Evolutionary conservation across 1,140 invertebrate genomes (phyloP).

Genomic region (Micrasema longulum): DNA sequence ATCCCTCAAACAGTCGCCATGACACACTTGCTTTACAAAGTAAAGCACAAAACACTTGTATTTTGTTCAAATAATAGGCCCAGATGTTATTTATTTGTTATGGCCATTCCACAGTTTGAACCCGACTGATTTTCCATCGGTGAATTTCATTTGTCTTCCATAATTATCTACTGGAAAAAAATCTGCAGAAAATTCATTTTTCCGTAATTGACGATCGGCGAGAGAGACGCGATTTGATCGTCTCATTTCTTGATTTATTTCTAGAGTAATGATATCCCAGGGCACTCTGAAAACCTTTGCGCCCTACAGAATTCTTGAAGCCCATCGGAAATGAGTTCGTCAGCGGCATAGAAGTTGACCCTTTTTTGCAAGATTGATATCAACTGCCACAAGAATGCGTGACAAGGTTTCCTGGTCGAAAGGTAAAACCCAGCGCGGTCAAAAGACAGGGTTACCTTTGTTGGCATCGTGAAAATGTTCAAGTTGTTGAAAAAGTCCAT

Average conservation of each 20-base stretch:
- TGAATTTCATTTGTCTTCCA: background rate
- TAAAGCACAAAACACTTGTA: constrained; percentile 8
- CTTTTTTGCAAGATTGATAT: constrained; percentile 41
- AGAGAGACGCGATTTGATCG: background rate
- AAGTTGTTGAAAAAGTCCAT: constrained; percentile 38
- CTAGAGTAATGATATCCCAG: background rate
- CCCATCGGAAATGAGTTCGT: constrained; percentile 35
- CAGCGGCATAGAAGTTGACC: constrained; percentile 2
- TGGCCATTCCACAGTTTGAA: background rate
- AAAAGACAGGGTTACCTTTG: constrained; percentile 55
- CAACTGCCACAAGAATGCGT: constrained; percentile 60
- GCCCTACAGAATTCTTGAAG: constrained; percentile 44
- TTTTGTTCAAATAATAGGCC: background rate
- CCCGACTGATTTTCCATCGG: background rate
- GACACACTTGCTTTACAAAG: background rate
- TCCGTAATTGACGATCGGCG: background rate
- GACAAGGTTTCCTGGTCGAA: constrained; percentile 59
- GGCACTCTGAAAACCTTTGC: constrained; percentile 5
- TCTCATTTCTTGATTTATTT: background rate
- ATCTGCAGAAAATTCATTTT: background rate
- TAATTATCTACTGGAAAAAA: background rate
- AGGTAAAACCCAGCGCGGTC: constrained; percentile 59
- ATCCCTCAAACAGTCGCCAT: constrained; percentile 13
- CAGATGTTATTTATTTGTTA: background rate
- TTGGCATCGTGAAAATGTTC: constrained; percentile 52